Evolutionary conservation across 2,113 vertebrate species (phyloP).

Genomic region (Podarcis cretensis): DNA sequence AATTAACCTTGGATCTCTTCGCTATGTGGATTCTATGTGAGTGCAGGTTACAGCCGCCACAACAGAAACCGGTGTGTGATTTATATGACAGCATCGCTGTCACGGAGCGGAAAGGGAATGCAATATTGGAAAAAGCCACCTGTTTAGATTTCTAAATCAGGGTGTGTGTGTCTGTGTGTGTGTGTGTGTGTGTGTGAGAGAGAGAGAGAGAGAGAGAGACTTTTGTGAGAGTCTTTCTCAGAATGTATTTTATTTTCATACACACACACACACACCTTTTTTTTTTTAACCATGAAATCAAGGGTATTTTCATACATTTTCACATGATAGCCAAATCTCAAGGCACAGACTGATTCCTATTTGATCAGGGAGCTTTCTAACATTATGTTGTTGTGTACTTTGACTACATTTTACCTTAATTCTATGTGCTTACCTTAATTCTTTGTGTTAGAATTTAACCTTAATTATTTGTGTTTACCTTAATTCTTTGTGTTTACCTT

Average conservation of each 20-base stretch:
- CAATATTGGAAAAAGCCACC: not conserved
- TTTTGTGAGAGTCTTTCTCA: not conserved
- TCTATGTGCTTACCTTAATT: not conserved
- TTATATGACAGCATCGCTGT: not conserved
- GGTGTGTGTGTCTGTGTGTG: not conserved
- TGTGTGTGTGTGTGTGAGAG: too few relatives aligned
- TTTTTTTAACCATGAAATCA: not conserved
- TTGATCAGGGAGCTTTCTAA: not conserved
- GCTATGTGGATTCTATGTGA: not conserved
- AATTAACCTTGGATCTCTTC: conserved; percentile 12
- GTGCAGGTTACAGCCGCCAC: fast-evolving
- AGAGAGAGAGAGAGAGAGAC: not conserved
- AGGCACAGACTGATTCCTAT: not conserved
- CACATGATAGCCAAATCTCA: not conserved
- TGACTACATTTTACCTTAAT: not conserved
- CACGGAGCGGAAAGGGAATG: conserved; percentile 5
- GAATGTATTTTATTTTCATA: conserved; percentile 4
- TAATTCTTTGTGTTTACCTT: not conserved
- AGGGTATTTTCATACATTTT: not conserved
- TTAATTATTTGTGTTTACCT: not conserved
- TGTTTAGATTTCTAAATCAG: not conserved
- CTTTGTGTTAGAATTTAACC: not conserved
- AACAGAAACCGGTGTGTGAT: not conserved
- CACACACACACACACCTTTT: not conserved
- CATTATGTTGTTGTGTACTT: not conserved